Evolutionary conservation across 2,113 vertebrate species (phyloP), one percentile per base, ranked within the genome.

Genomic region (Calyptomena viridis): DNA sequence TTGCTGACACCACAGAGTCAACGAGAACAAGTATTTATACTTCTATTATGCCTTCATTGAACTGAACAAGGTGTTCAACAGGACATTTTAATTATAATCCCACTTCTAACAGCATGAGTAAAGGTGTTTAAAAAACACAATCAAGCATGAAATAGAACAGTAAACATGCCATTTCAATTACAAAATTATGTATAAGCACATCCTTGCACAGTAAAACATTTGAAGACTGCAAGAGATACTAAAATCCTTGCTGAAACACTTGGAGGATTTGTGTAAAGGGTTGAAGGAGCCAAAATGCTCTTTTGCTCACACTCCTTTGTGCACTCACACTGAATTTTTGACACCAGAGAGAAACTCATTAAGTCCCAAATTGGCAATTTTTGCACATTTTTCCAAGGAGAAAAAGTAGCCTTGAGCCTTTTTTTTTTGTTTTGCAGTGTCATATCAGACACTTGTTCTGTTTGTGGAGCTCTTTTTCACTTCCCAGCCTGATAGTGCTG

Each of bases 11-110:
- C 95, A 95, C 24, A 94, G 66, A 96, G 92, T 90, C 96, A 97
- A 96, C 2, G 1, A 96, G 97, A 96, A 93, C 90, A 95, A 97
- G 96, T 96, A 95, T 95, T 97, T 97, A 94, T 96, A 96, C 76
- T 97, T 96, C 96, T 94, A 93, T 97, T 96, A 94, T 89, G 76
- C 93, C 77, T 97, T 95, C 94, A 85, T 60, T 95, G 97, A 97
- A 97, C 90, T 94, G 94, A 97, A 97, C 96, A 97, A 97, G 96
- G 96, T 97, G 96, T 97, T 97, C 91, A 94, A 96, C 94, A 96
- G 94, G 95, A 92, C 94, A 93, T 94, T 95, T 94, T 91, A 96
- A 97, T 96, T 95, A 97, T 96, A 97, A 96, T 94, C 62, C 94
- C 75, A 78, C 81, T 88, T 89, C 94, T 97, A 93, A 90, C 71